Conservation (phyloP, 2,888 invertebrate species). For the Epiblema foenella region DNA sequence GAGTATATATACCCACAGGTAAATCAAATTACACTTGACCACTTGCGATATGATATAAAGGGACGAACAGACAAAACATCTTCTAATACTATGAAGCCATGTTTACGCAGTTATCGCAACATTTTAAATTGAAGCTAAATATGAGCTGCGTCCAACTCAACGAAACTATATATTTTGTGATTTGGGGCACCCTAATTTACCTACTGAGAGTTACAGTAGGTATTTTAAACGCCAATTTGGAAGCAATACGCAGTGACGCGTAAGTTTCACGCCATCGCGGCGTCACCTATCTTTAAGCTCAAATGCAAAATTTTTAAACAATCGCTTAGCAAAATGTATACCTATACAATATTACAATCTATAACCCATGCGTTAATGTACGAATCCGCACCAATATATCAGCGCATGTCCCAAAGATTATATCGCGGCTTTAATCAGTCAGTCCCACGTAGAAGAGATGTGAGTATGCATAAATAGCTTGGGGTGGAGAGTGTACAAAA, state of each 20-base stretch:
- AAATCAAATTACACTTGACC: background rate
- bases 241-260: background rate
- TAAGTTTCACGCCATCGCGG: background rate
- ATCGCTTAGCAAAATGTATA: no score
- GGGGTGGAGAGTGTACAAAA: background rate
- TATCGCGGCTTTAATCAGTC: background rate
- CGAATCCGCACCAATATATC: background rate
- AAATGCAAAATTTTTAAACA: no score
- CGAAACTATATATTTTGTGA: background rate
- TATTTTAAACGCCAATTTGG: background rate
- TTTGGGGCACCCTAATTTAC: background rate
- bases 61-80: background rate
- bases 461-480: slow-evolving; percentile 10
- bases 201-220: no score
- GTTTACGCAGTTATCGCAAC: background rate
- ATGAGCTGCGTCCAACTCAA: background rate
- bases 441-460: slow-evolving; percentile 8
- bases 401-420: background rate
- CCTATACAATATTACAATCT: no score
- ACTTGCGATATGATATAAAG: no score
- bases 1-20: background rate
- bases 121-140: background rate
- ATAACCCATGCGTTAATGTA: background rate
- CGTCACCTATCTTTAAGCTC: background rate
- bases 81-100: background rate